phyloP scores from a whole-genome alignment of 2,888 invertebrate genomes.

The Schizaphis graminum region DNA sequence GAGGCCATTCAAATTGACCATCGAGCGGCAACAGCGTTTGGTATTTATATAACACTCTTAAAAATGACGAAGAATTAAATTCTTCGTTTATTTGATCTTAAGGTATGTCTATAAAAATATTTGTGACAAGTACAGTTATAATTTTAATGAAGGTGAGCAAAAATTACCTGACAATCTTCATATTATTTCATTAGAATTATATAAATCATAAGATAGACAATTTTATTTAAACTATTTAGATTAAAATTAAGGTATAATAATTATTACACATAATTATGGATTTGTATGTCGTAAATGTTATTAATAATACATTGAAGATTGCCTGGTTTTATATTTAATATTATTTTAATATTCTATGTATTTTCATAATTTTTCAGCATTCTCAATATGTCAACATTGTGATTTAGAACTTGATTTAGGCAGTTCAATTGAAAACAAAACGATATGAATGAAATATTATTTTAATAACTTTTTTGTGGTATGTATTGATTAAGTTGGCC shows the following conservation, averaged over 20 bases:
- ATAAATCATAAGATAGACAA: neutral
- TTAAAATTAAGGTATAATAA: neutral
- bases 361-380: slow-evolving; percentile 56
- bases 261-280: neutral
- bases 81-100: slow-evolving; percentile 36
- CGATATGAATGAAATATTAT: neutral
- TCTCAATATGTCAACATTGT: slow-evolving; percentile 41
- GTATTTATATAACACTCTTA: slow-evolving; percentile 38
- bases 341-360: slow-evolving; percentile 48
- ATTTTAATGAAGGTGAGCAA: neutral
- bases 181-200: neutral
- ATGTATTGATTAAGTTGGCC: neutral
- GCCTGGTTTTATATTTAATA: slow-evolving; percentile 43
- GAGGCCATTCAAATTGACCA: slow-evolving; percentile 45
- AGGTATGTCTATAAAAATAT: slow-evolving; percentile 49
- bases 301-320: slow-evolving; percentile 40
- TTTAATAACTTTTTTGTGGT: neutral
- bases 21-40: slow-evolving; percentile 38
- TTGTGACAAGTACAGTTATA: slow-evolving; percentile 34
- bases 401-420: neutral
- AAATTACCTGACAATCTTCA: slow-evolving; percentile 56
- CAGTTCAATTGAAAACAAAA: neutral
- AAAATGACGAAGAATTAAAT: slow-evolving; percentile 39
- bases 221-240: neutral
- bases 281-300: neutral